A percentile compares a stretch with the other conserved stretches of the same genome.
phyloP scores from a whole-genome alignment of 2,113 vertebrate species.

The Salvelinus namaycush region DNA sequence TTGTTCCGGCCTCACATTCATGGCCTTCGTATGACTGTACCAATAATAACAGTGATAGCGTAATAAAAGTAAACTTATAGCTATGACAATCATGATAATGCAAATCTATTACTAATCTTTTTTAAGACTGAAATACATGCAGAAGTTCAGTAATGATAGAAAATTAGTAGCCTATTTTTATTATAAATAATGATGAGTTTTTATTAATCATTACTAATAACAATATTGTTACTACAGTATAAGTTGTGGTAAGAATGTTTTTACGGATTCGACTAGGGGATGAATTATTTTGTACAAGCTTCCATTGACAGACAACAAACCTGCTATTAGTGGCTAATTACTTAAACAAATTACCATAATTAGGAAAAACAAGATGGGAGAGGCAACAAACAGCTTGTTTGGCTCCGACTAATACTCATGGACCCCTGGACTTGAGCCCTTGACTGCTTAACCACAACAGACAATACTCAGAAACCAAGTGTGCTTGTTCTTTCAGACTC shows the following conservation, averaged over 20 bases:
- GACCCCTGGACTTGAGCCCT: background rate
- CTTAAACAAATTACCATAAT: background rate
- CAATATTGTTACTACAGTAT: too few species aligned
- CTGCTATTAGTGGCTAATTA: too few species aligned
- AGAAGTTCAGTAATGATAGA: too few species aligned
- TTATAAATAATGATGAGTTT: too few species aligned
- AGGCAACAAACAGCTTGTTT: background rate
- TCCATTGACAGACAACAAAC: background rate
- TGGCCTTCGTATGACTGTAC: conserved; percentile 33
- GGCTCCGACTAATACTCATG: background rate
- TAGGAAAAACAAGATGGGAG: background rate
- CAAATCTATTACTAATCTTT: too few species aligned
- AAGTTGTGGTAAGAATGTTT: too few species aligned
- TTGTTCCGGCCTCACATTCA: conserved; percentile 49
- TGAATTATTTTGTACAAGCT: too few species aligned
- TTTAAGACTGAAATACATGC: too few species aligned
- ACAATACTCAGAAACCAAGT: conserved; percentile 5
- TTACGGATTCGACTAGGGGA: background rate
- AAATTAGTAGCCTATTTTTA: too few species aligned
- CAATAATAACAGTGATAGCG: background rate
- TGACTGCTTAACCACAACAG: conserved; percentile 1
- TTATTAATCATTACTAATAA: too few species aligned
- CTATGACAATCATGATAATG: too few species aligned
- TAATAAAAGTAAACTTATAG: too few species aligned
- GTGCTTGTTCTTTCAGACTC: background rate